phyloP scores from a whole-genome alignment of 2,113 vertebrate species.

The Rattus rattus region DNA sequence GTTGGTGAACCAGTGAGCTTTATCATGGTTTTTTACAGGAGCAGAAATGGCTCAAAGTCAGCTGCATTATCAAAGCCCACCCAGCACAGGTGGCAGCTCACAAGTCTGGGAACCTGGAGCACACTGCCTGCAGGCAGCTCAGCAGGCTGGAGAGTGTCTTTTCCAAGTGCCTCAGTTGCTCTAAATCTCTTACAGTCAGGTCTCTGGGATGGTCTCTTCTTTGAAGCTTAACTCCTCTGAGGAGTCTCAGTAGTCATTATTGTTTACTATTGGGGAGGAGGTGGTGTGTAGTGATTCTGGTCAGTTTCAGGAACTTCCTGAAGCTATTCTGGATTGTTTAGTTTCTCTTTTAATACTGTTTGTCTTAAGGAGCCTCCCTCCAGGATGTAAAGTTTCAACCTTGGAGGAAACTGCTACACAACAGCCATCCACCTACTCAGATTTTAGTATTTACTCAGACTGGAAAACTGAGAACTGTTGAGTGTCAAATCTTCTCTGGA shows the following conservation, averaged over 20 bases:
- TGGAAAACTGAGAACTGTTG: slow-evolving; percentile 49
- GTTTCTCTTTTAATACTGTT: no score
- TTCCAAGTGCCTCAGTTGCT: neutral
- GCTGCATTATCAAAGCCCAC: neutral
- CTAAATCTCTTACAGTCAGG: neutral
- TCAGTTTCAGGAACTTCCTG: neutral
- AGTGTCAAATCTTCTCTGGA: slow-evolving; percentile 15
- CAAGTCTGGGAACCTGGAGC: neutral
- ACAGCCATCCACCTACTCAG: neutral
- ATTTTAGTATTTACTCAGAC: slow-evolving; percentile 17
- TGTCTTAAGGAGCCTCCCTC: neutral
- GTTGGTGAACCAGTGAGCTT: neutral
- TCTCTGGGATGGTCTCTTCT: neutral
- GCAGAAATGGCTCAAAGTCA: neutral
- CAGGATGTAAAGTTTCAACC: neutral
- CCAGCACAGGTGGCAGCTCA: neutral
- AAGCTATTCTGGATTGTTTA: neutral
- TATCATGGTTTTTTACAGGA: neutral
- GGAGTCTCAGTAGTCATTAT: neutral
- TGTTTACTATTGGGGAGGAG: neutral
- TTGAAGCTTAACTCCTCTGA: neutral
- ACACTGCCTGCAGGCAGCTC: neutral
- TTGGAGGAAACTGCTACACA: neutral
- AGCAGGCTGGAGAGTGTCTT: no score
- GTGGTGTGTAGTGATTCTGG: neutral